phyloP scores from a whole-genome alignment of 2,888 invertebrate species.

The Scelioninae gen. 2 region DNA sequence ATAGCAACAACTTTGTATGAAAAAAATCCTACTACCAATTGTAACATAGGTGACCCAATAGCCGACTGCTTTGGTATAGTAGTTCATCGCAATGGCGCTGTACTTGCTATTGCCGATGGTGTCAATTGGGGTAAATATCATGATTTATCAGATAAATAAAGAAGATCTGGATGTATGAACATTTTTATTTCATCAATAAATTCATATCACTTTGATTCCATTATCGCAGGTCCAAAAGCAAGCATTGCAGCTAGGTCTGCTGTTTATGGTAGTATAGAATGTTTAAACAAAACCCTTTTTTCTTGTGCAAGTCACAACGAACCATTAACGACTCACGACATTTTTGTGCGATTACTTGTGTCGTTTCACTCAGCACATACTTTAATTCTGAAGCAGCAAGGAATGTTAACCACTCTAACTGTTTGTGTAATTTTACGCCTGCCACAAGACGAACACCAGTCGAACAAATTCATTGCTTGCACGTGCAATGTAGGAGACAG shows the following conservation, averaged over 20 bases:
- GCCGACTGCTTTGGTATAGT: slow-evolving; percentile 91
- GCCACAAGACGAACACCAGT: slow-evolving; percentile 64
- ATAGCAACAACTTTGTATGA: slow-evolving; percentile 89
- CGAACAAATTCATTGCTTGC: slow-evolving; percentile 83
- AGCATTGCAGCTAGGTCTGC: slow-evolving; percentile 90
- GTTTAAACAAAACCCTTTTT: slow-evolving; percentile 85
- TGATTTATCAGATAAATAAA: not conserved
- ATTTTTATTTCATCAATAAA: too few species aligned
- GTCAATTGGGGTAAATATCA: slow-evolving; percentile 89
- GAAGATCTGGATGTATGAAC: not conserved
- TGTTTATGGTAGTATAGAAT: slow-evolving; percentile 89
- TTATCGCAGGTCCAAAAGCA: slow-evolving; percentile 82
- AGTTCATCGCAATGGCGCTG: slow-evolving; percentile 83
- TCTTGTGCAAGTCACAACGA: slow-evolving; percentile 73
- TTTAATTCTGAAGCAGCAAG: slow-evolving; percentile 88
- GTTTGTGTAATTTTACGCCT: slow-evolving; percentile 85
- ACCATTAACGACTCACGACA: slow-evolving; percentile 80
- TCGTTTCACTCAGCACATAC: slow-evolving; percentile 91
- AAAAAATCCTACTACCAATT: slow-evolving; percentile 85
- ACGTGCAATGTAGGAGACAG: slow-evolving; percentile 94
- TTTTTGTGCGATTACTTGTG: slow-evolving; percentile 85
- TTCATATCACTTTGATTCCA: slow-evolving; percentile 1
- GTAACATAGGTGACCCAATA: slow-evolving; percentile 86
- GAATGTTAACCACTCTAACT: slow-evolving; percentile 89
- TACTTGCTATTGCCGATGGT: slow-evolving; percentile 90